Conservation (phyloP, 2,888 invertebrate species). For the Cataglyphis cursor region DNA sequence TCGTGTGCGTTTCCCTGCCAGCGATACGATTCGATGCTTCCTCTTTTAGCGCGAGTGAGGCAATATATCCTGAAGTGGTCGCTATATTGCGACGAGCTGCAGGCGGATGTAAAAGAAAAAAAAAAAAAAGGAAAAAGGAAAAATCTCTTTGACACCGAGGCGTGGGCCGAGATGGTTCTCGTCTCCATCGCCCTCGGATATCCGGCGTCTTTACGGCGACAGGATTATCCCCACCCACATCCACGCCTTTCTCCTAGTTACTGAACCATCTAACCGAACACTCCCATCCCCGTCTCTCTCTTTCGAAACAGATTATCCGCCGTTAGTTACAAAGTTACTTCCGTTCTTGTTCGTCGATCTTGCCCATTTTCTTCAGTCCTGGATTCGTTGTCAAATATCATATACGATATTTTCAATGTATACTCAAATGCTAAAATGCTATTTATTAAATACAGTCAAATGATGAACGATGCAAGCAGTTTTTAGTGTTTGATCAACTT, state of each 20-base stretch:
- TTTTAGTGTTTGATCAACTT: background rate
- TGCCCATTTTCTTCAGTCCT: slow-evolving; percentile 4
- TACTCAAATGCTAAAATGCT: background rate
- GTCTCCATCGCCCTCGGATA: slow-evolving; percentile 40
- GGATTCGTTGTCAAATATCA: slow-evolving; percentile 24
- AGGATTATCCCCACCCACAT: slow-evolving; percentile 37
- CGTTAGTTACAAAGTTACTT: slow-evolving; percentile 55
- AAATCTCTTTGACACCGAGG: slow-evolving; percentile 43
- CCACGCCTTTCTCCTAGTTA: slow-evolving; percentile 39
- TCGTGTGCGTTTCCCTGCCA: slow-evolving; percentile 29
- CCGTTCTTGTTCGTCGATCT: slow-evolving; percentile 27
- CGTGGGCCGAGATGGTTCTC: slow-evolving; percentile 33
- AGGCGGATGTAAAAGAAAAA: slow-evolving; percentile 29
- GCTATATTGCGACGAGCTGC: slow-evolving; percentile 71
- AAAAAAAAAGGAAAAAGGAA: background rate
- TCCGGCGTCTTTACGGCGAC: slow-evolving; percentile 39
- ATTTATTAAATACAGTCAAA: background rate
- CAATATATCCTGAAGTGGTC: slow-evolving; percentile 74
- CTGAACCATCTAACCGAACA: slow-evolving; percentile 48
- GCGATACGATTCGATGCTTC: slow-evolving; percentile 61
- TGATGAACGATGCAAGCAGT: background rate
- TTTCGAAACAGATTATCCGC: slow-evolving; percentile 53
- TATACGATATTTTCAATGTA: background rate
- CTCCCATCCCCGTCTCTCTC: slow-evolving; percentile 16
- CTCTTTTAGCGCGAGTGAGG: slow-evolving; percentile 72